A percentile compares a stretch with the other conserved stretches of the same genome.
Conservation (phyloP, 2,113 vertebrate genomes). For the Aspiorhynchus laticeps region DNA sequence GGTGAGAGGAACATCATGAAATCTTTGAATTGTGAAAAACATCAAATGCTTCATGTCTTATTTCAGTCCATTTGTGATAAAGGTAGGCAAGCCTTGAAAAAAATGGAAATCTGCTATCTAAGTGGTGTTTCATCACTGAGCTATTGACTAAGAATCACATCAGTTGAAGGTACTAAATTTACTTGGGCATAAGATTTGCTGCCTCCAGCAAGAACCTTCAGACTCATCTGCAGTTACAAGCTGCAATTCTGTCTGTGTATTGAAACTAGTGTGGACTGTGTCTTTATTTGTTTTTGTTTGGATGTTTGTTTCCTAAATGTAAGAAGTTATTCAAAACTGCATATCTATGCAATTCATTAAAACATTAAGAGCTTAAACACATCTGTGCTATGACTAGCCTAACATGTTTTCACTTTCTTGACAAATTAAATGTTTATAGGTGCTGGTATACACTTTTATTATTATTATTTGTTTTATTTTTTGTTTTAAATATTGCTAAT, state of each 20-base stretch:
- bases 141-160: not conserved
- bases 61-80: not conserved
- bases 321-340: not conserved
- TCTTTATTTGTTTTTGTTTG: not conserved
- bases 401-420: not conserved
- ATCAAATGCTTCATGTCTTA: not conserved
- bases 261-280: not conserved
- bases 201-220: not conserved
- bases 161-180: not conserved
- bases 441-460: not conserved
- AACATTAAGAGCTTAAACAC: not conserved
- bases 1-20: not conserved
- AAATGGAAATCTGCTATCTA: not conserved
- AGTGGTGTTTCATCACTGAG: not conserved
- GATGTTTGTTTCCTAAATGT: not conserved
- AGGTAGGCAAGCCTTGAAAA: not conserved
- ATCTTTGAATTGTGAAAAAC: not conserved
- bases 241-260: not conserved
- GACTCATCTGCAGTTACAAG: not conserved
- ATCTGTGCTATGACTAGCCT: not conserved
- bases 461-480: not conserved
- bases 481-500: no score
- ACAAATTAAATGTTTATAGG: not conserved
- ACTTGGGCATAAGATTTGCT: not conserved
- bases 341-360: not conserved